Base-by-base conservation (phyloP, 92 coral and sea anemone genomes). In the Desmophyllum pertusum region DNA sequence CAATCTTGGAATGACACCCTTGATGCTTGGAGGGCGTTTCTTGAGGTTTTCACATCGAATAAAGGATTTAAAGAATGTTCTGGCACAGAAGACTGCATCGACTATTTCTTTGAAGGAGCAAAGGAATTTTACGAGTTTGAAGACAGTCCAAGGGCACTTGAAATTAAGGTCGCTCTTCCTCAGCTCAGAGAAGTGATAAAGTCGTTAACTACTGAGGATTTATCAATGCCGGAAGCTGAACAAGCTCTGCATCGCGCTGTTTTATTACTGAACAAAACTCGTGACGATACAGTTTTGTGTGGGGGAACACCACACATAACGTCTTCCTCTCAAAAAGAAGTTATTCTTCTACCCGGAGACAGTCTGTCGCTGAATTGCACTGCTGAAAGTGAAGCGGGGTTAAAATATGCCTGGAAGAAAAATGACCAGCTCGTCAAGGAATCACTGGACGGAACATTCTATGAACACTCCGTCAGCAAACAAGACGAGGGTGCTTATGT, bases 31-130 rank as follows among this genome's bases (percentile, higher is more conserved):
- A 88, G 76, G 79, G 90, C 90, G 9, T 83, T 85, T 39, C 87
- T 79, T 6, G 94, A 91, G 62, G 85, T 76, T 14, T 75, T 88
- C 6, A 86, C 92, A 9, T 50, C 73, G 14, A 82, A 48, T 9
- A 51, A 80, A 45, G 86, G 84, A n/a, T 88, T 91, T 65, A 39
- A 76, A 66, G 87, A 85, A 52, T 91, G 94, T 23, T 62, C 94
- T 19, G 91, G 94, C 23, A 75, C 91, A 18, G 76, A 70, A 18
- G 94, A 91, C 57, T 91, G 94, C 48, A 66, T 91, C 51, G 83
- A 80, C 19, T 76, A 81, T 42, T 42, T 84, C 29, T 83, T 88
- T 67, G 85, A 88, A 18, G 88, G 89, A 8, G 77, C 78, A 70
- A 77, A 72, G 21, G 88, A 79, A 40, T 71, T 91, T 76, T 91